Conservation (phyloP, 2,113 vertebrate genomes). For the Rhinogobius similis region DNA sequence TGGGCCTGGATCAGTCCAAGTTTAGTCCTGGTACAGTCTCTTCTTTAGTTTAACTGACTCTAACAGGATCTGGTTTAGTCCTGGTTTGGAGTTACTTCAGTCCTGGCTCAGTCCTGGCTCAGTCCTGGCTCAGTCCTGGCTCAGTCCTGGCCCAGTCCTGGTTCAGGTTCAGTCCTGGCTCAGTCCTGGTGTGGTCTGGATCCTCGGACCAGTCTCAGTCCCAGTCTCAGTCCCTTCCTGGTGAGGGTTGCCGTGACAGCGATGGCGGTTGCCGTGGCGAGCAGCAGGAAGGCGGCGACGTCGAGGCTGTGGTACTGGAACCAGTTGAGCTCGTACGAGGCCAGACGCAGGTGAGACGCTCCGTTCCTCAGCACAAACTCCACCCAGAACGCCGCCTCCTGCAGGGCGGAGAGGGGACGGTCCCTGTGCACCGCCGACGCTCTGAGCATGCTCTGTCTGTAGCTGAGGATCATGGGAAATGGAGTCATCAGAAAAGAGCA, state of each 20-base stretch:
- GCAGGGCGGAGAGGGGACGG: conserved; percentile 79
- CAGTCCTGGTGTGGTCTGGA: not conserved
- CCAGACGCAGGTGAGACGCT: conserved; percentile 80
- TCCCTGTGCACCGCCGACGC: conserved; percentile 82
- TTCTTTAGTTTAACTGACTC: too few species aligned
- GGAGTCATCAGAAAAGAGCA: not conserved
- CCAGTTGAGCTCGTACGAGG: conserved; percentile 81
- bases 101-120: too few species aligned
- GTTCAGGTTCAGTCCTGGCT: not conserved
- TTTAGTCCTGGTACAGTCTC: too few species aligned
- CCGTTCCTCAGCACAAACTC: conserved; percentile 87
- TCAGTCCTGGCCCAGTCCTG: not conserved
- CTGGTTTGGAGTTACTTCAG: too few species aligned
- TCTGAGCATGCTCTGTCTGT: conserved; percentile 38
- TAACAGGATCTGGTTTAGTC: too few species aligned
- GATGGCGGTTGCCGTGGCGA: not conserved
- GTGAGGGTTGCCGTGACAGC: not conserved
- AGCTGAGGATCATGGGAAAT: conserved; percentile 30
- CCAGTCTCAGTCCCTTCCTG: not conserved
- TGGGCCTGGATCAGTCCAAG: too few species aligned
- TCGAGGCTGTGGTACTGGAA: conserved; percentile 85
- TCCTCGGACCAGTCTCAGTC: not conserved
- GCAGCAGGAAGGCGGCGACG: conserved; percentile 65
- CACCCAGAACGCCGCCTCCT: conserved; percentile 84
- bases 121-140: too few species aligned